Conservation (phyloP, 2,888 invertebrate genomes). For the Folsomia manolachei region DNA sequence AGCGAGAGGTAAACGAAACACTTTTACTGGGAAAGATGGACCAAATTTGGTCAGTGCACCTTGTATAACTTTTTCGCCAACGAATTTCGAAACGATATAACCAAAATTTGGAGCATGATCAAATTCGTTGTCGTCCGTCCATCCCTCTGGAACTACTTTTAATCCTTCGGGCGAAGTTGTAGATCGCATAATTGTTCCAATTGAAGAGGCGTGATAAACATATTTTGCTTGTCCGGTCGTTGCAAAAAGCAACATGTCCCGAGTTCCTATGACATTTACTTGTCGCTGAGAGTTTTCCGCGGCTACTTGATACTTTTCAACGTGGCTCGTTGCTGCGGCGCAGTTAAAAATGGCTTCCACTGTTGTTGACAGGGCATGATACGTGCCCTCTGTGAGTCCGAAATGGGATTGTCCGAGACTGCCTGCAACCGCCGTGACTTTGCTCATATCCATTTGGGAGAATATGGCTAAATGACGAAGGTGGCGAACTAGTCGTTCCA, state of each 20-base stretch:
- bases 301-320: neutral
- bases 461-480: neutral
- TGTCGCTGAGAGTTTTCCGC: constrained; percentile 13
- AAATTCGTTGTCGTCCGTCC: constrained; percentile 11
- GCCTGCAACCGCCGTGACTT: neutral
- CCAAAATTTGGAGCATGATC: constrained; percentile 30
- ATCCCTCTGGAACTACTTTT: constrained; percentile 22
- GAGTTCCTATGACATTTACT: constrained; percentile 35
- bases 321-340: neutral
- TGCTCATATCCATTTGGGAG: neutral
- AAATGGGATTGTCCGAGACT: constrained; percentile 6
- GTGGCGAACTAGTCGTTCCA: neutral
- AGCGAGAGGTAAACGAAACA: constrained; percentile 12
- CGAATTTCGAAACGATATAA: constrained; percentile 34
- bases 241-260: constrained; percentile 34
- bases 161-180: constrained; percentile 18
- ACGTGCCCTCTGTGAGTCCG: constrained; percentile 10
- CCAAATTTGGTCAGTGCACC: constrained; percentile 1
- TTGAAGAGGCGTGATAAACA: constrained; percentile 32
- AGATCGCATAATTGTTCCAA: constrained; percentile 15
- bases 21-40: constrained; percentile 18
- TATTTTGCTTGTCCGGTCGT: constrained; percentile 28
- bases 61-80: constrained; percentile 25
- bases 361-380: neutral
- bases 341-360: neutral